Conservation (phyloP, 1,140 invertebrate species). For the Ips nitidus region DNA sequence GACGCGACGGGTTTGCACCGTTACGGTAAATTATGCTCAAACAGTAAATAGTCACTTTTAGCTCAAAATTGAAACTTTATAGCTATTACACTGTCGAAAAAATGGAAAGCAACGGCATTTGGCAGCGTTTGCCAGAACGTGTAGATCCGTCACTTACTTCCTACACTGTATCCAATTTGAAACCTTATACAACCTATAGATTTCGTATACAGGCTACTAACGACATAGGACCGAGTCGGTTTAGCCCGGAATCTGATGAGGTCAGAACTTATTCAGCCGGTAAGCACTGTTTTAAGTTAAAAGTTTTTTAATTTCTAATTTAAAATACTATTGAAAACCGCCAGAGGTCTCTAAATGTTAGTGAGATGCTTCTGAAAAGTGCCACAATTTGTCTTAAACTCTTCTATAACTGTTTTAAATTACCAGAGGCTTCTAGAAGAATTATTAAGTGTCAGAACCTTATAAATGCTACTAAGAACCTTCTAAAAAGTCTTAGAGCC, state of each 20-base stretch:
- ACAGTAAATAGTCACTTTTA: background rate
- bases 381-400: no score
- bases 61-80: background rate
- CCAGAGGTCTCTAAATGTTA: no score
- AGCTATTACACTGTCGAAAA: conserved; percentile 90
- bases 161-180: conserved; percentile 79
- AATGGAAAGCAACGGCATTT: conserved; percentile 78
- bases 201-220: conserved; percentile 95
- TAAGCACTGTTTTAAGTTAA: conserved; percentile 43
- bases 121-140: conserved; percentile 78
- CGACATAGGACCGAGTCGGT: conserved; percentile 91
- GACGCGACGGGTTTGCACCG: conserved; percentile 89
- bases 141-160: conserved; percentile 82
- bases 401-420: no score
- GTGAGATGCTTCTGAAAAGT: no score
- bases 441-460: no score
- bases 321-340: background rate
- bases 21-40: conserved; percentile 18
- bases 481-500: no score
- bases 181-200: conserved; percentile 88
- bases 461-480: no score
- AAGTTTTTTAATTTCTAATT: background rate
- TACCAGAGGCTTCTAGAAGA: no score
- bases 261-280: conserved; percentile 85
- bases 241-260: conserved; percentile 85